A percentile compares a stretch with the other conserved stretches of the same genome.
Conservation (phyloP, 2,797 vertebrate genomes). For the Lithobates pipiens region DNA sequence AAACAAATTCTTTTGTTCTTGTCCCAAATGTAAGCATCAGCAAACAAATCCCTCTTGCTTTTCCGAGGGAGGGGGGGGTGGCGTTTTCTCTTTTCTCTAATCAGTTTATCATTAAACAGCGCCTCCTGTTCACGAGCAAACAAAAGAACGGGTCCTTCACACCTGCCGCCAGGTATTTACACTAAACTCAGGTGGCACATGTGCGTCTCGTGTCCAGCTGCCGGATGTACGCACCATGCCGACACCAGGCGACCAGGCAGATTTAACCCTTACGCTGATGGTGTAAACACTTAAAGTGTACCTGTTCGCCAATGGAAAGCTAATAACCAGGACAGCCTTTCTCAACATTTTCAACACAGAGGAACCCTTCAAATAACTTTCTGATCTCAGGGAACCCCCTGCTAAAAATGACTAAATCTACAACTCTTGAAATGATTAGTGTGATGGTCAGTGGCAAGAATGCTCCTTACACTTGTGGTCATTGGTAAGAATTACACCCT, state of each 20-base stretch:
- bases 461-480: too few relatives aligned
- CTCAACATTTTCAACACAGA: too few relatives aligned
- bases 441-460: too few relatives aligned
- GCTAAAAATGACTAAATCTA: too few relatives aligned
- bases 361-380: too few relatives aligned
- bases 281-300: background rate
- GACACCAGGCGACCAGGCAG: too few relatives aligned
- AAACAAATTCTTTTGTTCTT: background rate
- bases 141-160: constrained; percentile 21
- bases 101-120: constrained; percentile 54
- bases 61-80: background rate
- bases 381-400: too few relatives aligned
- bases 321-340: too few relatives aligned
- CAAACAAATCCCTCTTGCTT: background rate
- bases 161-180: constrained; percentile 50
- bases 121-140: background rate
- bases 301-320: too few relatives aligned
- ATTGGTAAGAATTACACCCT: too few relatives aligned
- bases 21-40: fast-evolving
- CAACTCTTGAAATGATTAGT: too few relatives aligned
- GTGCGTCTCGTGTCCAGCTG: constrained; percentile 11
- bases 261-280: constrained; percentile 21
- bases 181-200: constrained; percentile 23
- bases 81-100: constrained; percentile 25
- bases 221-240: constrained; percentile 1